Conservation (phyloP, 2,888 invertebrate genomes). For the Miltochrista miniata region DNA sequence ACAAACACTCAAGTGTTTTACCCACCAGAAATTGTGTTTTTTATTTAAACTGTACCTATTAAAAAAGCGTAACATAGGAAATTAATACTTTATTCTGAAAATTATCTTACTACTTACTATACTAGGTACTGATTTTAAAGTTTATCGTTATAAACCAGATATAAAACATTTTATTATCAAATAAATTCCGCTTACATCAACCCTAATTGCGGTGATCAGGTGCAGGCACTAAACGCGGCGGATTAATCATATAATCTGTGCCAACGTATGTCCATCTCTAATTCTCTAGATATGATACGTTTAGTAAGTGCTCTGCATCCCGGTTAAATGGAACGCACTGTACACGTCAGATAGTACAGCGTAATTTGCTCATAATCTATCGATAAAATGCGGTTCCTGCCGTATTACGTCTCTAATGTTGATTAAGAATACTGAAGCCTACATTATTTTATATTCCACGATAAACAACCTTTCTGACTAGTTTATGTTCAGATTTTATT, state of each 20-base stretch:
- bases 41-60: too few species aligned
- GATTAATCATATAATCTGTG: slow-evolving; percentile 46
- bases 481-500: too few species aligned
- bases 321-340: slow-evolving; percentile 50
- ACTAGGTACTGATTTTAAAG: too few species aligned
- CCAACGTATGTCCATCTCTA: slow-evolving; percentile 28
- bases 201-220: slow-evolving; percentile 19
- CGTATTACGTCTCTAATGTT: slow-evolving; percentile 9
- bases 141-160: neutral
- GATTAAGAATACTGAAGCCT: slow-evolving; percentile 11
- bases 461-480: too few species aligned
- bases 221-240: slow-evolving; percentile 33
- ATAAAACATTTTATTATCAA: neutral
- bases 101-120: too few species aligned
- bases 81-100: too few species aligned
- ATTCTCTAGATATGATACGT: slow-evolving; percentile 26
- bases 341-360: slow-evolving; percentile 38
- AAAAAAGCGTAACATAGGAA: too few species aligned
- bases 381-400: slow-evolving; percentile 36
- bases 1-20: too few species aligned
- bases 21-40: too few species aligned
- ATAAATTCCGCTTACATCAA: neutral
- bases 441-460: neutral
- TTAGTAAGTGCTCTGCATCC: slow-evolving; percentile 30
- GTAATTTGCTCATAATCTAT: slow-evolving; percentile 53